Evolutionary conservation across 2,797 vertebrate species (phyloP), one percentile per base, ranked within the genome.

Genomic region (Danio choprae): DNA sequence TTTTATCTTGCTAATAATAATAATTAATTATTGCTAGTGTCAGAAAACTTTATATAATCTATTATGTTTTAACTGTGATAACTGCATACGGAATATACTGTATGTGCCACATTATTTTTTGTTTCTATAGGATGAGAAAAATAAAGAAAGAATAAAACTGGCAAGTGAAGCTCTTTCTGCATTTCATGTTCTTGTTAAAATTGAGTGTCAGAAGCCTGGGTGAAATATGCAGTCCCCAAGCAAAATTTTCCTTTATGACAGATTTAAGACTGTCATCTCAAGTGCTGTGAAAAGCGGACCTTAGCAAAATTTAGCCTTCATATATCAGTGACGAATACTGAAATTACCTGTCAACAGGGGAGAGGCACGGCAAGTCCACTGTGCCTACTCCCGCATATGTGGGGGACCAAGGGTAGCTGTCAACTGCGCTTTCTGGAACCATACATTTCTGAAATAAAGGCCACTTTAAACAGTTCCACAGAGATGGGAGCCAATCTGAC

Each of bases 181-280:
- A 80, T 75, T 78, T 84, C 76, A 83, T 65, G 64, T 71, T 83
- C 79, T 71, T 77, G 79, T 83, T 86, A 82, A 81, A 81, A 80
- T 78, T 50, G 74, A 44, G 60, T 48, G 79, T 79, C 70, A 71
- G 84, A 88, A 87, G 84, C 79, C 16, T 2, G 44, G 51, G 68
- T 80, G 79, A 91, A 86, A 90, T 88, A 88, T 88, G 76, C 15
- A 40, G 69, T 80, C 63, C 84, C 86, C 74, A 79, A 82, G 85
- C 84, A 85, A 84, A 87, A 88, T 83, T 86, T 87, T 88, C 74
- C 83, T 84, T 87, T 86, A 85, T 87, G 88, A 88, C 88, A 90
- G 89, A 92, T 93, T 92, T 92, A 92, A 88, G 85, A 65, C 50
- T 69, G 89, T 91, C 90, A 88, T 92, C 89, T 90, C 83, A 38